phyloP scores from a whole-genome alignment of 2,797 vertebrate genomes.

The Phylloscopus collybita region DNA sequence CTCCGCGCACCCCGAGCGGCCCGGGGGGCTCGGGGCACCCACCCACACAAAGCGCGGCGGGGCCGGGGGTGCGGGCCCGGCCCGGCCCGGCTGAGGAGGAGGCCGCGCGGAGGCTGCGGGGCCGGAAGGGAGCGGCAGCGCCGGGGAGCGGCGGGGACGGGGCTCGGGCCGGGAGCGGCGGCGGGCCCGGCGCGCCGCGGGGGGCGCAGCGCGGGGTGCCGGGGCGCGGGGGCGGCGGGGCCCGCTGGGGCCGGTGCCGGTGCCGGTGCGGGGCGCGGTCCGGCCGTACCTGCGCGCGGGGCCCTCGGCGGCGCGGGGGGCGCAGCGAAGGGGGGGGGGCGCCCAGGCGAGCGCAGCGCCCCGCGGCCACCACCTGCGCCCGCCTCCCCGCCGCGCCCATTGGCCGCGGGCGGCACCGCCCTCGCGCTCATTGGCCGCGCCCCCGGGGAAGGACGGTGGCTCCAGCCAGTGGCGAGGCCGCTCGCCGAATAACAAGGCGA shows the following conservation, averaged over 20 bases:
- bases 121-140: not conserved
- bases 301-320: not conserved
- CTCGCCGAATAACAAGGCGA: slow-evolving; percentile 47
- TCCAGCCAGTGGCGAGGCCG: not conserved
- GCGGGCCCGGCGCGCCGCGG: not conserved
- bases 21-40: not conserved
- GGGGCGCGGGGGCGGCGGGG: not conserved
- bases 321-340: slow-evolving; percentile 9
- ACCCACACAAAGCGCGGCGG: not conserved
- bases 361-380: slow-evolving; percentile 42
- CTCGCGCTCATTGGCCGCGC: slow-evolving; percentile 16
- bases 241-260: not conserved
- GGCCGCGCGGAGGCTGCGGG: not conserved
- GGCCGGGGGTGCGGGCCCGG: not conserved
- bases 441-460: not conserved
- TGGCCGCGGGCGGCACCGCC: slow-evolving; percentile 48
- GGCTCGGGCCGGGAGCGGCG: not conserved
- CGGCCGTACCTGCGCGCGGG: not conserved
- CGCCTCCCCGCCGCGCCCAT: slow-evolving; percentile 47
- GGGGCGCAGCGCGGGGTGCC: not conserved
- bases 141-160: not conserved
- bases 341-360: not conserved
- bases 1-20: not conserved
- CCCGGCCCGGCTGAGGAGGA: not conserved
- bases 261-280: not conserved